Evolutionary conservation across 2,113 vertebrate species (phyloP).

Genomic region (Eidolon helvum): DNA sequence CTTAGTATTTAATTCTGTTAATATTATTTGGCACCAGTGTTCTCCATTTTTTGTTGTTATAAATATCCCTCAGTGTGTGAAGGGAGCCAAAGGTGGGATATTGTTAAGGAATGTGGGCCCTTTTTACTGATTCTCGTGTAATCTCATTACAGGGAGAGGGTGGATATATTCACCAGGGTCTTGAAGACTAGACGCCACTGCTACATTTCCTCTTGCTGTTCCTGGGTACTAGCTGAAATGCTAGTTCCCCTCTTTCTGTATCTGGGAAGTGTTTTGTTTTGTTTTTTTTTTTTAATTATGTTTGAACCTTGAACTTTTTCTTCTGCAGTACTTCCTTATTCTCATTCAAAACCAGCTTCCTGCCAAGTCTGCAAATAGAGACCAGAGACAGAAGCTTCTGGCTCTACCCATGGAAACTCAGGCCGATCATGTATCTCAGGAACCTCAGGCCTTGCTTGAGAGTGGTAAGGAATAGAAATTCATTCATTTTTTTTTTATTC

Average conservation of each 20-base stretch:
- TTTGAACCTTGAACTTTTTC: slow-evolving; percentile 45
- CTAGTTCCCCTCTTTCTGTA: neutral
- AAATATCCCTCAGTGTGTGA: neutral
- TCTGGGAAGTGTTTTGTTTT: neutral
- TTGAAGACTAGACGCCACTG: neutral
- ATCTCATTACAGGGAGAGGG: neutral
- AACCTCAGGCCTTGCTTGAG: slow-evolving; percentile 67
- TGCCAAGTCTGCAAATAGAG: neutral
- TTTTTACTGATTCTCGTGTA: neutral
- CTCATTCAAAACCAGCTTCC: neutral
- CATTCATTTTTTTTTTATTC: neutral
- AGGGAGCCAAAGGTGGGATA: neutral
- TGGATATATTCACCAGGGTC: neutral
- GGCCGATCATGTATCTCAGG: slow-evolving; percentile 63
- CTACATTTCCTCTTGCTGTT: neutral
- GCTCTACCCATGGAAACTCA: slow-evolving; percentile 69
- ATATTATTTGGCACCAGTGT: neutral
- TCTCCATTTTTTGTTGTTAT: neutral
- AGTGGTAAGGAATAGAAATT: slow-evolving; percentile 54
- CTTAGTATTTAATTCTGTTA: neutral
- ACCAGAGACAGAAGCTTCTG: neutral
- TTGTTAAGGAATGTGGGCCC: neutral
- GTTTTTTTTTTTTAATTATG: neutral
- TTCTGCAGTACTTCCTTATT: slow-evolving; percentile 39
- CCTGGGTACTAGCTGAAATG: neutral